Evolutionary conservation across 2,888 invertebrate species (phyloP).

Genomic region (Xylocampa areola): DNA sequence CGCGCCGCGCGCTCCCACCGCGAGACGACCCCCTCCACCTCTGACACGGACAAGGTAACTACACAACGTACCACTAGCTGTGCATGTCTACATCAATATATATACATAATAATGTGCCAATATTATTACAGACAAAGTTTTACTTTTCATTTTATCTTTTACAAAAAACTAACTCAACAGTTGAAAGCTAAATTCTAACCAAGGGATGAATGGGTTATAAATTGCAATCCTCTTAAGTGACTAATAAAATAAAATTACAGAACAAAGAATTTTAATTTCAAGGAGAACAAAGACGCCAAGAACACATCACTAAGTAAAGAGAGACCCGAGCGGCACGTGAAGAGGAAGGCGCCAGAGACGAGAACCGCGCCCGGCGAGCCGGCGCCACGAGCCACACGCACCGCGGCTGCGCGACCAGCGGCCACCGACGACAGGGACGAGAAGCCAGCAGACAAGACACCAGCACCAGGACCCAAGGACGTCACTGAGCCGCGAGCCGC

Average conservation of each 20-base stretch:
- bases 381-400: neutral
- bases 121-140: too few species aligned
- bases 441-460: too few species aligned
- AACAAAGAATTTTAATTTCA: slow-evolving; percentile 27
- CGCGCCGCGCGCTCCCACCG: neutral
- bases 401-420: neutral
- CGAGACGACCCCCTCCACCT: slow-evolving; percentile 2
- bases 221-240: neutral
- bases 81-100: too few species aligned
- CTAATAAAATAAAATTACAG: slow-evolving; percentile 4
- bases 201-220: neutral
- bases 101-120: too few species aligned
- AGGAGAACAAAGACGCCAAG: slow-evolving; percentile 31
- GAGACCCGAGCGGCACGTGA: neutral
- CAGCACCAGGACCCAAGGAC: too few species aligned
- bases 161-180: too few species aligned
- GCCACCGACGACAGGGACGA: too few species aligned
- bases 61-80: too few species aligned
- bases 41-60: slow-evolving; percentile 40
- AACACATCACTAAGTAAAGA: slow-evolving; percentile 12
- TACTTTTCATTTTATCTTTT: too few species aligned
- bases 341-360: neutral
- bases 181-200: neutral
- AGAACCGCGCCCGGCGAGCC: neutral
- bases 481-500: neutral